phyloP scores from a whole-genome alignment of 2,888 invertebrate genomes.

The Allacma fusca region DNA sequence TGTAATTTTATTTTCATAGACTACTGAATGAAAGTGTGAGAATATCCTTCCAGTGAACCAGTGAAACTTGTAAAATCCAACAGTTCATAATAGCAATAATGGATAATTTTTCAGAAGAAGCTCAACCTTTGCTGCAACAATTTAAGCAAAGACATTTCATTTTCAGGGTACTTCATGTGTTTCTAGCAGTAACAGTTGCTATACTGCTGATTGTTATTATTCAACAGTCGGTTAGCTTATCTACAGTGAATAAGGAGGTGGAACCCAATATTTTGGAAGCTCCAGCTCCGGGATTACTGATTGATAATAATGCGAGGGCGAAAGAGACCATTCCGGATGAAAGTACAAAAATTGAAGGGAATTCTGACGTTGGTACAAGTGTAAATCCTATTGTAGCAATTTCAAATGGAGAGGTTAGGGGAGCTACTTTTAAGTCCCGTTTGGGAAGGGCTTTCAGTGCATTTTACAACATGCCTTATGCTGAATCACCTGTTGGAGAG shows the following conservation, averaged over 20 bases:
- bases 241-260: not conserved
- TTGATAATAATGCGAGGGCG: no score
- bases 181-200: constrained; percentile 5
- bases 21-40: no score
- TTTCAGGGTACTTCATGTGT: not conserved
- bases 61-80: no score
- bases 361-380: not conserved
- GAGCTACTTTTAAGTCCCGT: not conserved
- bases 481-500: constrained; percentile 28
- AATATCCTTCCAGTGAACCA: no score
- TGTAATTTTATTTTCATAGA: no score
- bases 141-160: constrained; percentile 8
- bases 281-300: not conserved
- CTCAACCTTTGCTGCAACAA: not conserved
- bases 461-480: constrained; percentile 38
- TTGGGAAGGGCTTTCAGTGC: constrained; percentile 24
- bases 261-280: not conserved
- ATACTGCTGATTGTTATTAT: not conserved
- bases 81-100: not conserved
- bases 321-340: no score
- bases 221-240: not conserved
- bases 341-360: no score
- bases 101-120: not conserved
- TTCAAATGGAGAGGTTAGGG: constrained; percentile 23
- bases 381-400: not conserved